Base-by-base conservation (phyloP, 1,140 invertebrate species). In the Penaeus chinensis region DNA sequence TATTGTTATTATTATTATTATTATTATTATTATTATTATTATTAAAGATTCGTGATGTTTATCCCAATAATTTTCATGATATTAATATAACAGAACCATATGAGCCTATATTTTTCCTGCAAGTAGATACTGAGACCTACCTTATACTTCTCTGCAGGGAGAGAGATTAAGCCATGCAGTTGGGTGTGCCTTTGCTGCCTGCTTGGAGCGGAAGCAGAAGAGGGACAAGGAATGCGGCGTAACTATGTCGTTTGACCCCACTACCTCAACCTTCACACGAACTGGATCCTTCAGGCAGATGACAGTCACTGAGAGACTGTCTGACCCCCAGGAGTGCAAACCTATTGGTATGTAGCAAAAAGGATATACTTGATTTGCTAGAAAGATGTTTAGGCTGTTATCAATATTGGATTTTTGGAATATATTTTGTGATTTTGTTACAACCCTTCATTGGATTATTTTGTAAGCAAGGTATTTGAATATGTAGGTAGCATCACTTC, bases 131-230 rank as follows among this genome's bases (percentile, higher is more conserved):
- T 27, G 18, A 32, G n/a, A 7, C 27, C 3, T 77, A 8, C 24
- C 32, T 80, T 71, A n/a, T 66, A 32, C 66, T 83, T 84, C 92
- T 71, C 18, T 91, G 16, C 90, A 96, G 95, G 99, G 99, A 77
- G 99, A 99, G 93, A 94, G 99, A 84, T 93, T 99, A 83, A 99
- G 98, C 91, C 99, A 99, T 93, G 99, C 99, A 1, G 99, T 99
- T 61, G 99, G 99, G 20, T 99, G 99, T 94, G 98, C 99, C 77
- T 99, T 99, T 94, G 97, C 98, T 81, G 97, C 98, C 20, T 99
- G 99, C 92, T 93, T 99, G 87, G 99, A 99, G 92, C 94, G 97
- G 90, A 99, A 99, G 93, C 98, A 99, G 92, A 96, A 98, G 90
- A 94, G 99, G 88, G 99, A 99, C 91, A 99, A 98, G 92, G 98